These are phyloP conservation scores for Drosophila santomea DNA, from an alignment of 1,140 invertebrate species.

Conservation along the genomic window DNA sequence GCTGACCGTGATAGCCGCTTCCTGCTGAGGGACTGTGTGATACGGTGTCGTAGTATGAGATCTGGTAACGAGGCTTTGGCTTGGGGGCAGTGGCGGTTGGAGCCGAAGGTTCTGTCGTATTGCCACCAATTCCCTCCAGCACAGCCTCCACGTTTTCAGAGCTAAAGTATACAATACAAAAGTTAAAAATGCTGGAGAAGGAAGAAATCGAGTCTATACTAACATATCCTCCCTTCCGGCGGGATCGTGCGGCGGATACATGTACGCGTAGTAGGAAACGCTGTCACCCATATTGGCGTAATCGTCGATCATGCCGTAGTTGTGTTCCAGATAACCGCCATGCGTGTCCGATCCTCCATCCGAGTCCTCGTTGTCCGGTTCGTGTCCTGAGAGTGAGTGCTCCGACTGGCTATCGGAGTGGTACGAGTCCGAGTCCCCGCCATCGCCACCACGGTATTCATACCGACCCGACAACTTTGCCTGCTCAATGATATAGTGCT, in stretches of 20 bases:
- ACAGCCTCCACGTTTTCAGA: constrained; percentile 84
- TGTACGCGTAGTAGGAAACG: constrained; percentile 87
- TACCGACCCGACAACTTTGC: constrained; percentile 91
- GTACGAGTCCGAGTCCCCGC: constrained; percentile 89
- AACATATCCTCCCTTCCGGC: constrained; percentile 81
- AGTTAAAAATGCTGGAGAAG: neutral
- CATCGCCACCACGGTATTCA: constrained; percentile 85
- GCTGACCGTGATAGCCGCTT: constrained; percentile 71
- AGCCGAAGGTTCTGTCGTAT: constrained; percentile 41
- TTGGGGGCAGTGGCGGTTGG: constrained; percentile 47
- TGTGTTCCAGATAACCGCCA: constrained; percentile 87
- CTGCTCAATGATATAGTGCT: constrained; percentile 95
- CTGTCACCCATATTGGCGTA: constrained; percentile 85
- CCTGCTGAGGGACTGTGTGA: constrained; percentile 56
- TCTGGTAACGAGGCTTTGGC: constrained; percentile 78
- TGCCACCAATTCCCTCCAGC: constrained; percentile 77
- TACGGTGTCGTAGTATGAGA: constrained; percentile 79
- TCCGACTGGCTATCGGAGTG: constrained; percentile 86
- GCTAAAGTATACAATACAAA: constrained; percentile 19
- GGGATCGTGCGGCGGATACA: constrained; percentile 85
- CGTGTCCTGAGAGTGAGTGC: constrained; percentile 87
- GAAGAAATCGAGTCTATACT: constrained; percentile 13
- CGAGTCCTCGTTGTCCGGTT: constrained; percentile 89
- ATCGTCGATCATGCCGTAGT: constrained; percentile 84
- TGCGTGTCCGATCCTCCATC: constrained; percentile 88